A percentile compares a stretch with the other conserved stretches of the same genome.
phyloP scores from a whole-genome alignment of 2,113 vertebrate genomes.

The Lethenteron camtschaticum region DNA sequence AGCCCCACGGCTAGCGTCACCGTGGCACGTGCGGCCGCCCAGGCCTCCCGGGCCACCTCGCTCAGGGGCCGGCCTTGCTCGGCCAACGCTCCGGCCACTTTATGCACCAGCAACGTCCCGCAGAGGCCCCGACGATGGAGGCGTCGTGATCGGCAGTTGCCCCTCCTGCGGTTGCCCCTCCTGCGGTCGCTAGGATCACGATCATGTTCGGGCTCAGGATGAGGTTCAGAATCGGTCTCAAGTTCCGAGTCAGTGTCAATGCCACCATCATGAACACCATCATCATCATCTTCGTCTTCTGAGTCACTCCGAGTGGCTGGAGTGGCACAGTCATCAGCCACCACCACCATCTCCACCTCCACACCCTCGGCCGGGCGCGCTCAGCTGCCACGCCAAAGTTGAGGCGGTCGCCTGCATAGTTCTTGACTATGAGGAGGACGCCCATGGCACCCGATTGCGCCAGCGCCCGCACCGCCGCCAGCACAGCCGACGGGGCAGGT shows the following conservation, averaged over 20 bases:
- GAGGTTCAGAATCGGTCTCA: too few species aligned
- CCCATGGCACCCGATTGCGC: conserved; percentile 22
- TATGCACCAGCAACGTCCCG: conserved; percentile 65
- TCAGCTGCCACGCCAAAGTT: conserved; percentile 76
- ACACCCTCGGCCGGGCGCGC: conserved; percentile 39
- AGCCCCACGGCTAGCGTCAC: too few species aligned
- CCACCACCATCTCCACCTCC: conserved; percentile 42
- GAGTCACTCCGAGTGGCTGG: neutral
- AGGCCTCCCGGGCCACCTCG: conserved; percentile 11
- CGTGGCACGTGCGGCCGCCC: too few species aligned
- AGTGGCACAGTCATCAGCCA: conserved; percentile 62
- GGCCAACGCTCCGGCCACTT: conserved; percentile 69
- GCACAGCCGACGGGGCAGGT: conserved; percentile 53
- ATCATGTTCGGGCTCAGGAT: too few species aligned
- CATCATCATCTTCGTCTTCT: too few species aligned
- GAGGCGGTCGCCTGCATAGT: conserved; percentile 81
- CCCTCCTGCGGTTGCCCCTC: too few species aligned
- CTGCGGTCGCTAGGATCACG: too few species aligned
- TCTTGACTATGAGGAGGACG: conserved; percentile 70
- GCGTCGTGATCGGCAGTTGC: conserved; percentile 15
- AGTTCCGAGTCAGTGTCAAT: too few species aligned
- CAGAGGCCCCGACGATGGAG: conserved; percentile 58
- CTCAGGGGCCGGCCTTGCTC: conserved; percentile 42
- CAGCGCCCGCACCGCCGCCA: conserved; percentile 52
- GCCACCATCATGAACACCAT: too few species aligned